Evolutionary conservation across 2,888 invertebrate genomes (phyloP), one percentile per base, ranked within the genome.

Genomic region (Pelosia muscerda): DNA sequence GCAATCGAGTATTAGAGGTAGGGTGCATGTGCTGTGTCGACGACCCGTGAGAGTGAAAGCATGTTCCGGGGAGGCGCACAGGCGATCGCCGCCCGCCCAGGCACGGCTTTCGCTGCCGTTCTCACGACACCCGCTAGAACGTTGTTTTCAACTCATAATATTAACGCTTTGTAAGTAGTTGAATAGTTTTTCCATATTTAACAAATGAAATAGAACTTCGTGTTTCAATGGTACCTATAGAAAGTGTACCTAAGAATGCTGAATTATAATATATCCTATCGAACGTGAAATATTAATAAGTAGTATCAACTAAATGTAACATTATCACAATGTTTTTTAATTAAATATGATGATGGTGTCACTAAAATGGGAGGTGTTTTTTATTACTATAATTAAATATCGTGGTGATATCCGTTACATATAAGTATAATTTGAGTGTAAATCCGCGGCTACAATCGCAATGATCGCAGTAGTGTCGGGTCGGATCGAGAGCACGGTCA

Each of bases 21-120:
- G 92, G 94, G 92, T 86, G 87, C 82, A 59, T 66, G 81, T 89
- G 83, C 88, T 89, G 88, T 91, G 94, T 93, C 94, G 93, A 86
- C 92, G 94, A 94, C 94, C 92, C 86, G 90, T 88, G 93, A 92
- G 92, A 94, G 94, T 93, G 93, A 92, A 93, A 92, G 92, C 92
- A 85, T 87, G 90, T 93, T 93, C 93, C 92, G 93, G 92, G 93
- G 92, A 88, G 92, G 90, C 86, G 79, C 76, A 80, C 83, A 77
- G 84, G 80, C 81, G 84, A 79, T 80, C 80, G 86, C 90, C 90
- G 87, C 91, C 92, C 91, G 88, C 90, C 92, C 91, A 85, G 87
- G 86, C 88, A 84, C 83, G 92, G 91, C 95, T 92, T 95, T 93
- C 92, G 93, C 95, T 93, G 88, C 92, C 90, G 88, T 88, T 89